Evolutionary conservation across 2,113 vertebrate species (phyloP).

Genomic region (Toxostoma redivivum): DNA sequence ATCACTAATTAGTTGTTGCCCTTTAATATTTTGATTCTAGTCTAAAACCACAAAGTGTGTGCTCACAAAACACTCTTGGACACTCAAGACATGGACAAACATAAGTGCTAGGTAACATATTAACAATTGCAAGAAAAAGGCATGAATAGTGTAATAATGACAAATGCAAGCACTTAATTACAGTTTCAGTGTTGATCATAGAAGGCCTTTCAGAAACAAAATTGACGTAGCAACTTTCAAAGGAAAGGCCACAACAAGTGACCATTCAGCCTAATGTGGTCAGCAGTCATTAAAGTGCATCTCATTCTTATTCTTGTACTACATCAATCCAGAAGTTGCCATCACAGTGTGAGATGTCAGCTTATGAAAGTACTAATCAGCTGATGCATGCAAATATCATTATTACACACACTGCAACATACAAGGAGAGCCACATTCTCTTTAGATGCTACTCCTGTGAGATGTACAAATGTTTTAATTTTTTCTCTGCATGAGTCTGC

Average conservation of each 20-base stretch:
- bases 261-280: not conserved
- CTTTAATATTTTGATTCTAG: not conserved
- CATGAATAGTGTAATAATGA: not conserved
- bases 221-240: not conserved
- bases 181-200: not conserved
- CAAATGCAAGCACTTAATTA: conserved; percentile 8
- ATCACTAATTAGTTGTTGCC: not conserved
- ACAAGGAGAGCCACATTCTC: not conserved
- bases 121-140: not conserved
- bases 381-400: not conserved
- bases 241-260: not conserved
- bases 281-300: not conserved
- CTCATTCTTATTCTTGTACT: not conserved
- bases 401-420: not conserved
- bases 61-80: not conserved
- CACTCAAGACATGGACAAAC: not conserved
- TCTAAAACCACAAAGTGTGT: not conserved
- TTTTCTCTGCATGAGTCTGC: not conserved
- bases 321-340: not conserved
- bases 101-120: not conserved
- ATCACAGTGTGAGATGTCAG: conserved; percentile 12
- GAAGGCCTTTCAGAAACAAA: conserved; percentile 1
- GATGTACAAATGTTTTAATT: not conserved
- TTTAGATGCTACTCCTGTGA: not conserved
- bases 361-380: not conserved